Percentiles rank a stretch among this genome's conserved stretches.
phyloP scores from a whole-genome alignment of 2,888 invertebrate genomes.

The Oligia fasciuncula region DNA sequence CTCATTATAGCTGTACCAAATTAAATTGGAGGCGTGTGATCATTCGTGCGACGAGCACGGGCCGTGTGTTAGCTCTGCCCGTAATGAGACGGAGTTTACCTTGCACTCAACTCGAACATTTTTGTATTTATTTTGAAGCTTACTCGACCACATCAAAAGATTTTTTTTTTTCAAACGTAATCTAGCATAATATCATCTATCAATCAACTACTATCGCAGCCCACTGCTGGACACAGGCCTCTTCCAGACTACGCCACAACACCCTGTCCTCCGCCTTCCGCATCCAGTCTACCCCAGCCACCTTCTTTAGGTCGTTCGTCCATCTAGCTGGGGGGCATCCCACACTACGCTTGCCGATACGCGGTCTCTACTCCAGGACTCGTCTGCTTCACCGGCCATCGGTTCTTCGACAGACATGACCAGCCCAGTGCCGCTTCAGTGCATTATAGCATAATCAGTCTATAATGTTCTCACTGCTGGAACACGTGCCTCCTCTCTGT shows the following conservation, averaged over 20 bases:
- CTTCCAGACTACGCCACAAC: no score
- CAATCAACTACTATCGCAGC: no score
- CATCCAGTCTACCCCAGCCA: no score
- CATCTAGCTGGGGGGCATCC: no score
- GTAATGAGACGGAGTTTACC: slow-evolving; percentile 64
- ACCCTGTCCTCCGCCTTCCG: no score
- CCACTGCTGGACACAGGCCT: no score
- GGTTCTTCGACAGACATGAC: no score
- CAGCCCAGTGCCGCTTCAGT: no score
- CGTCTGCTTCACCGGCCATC: no score
- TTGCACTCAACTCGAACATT: slow-evolving; percentile 46
- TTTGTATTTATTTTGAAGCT: slow-evolving; percentile 51
- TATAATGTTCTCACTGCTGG: not conserved
- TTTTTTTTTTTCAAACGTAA: slow-evolving; percentile 25
- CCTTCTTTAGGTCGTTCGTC: no score
- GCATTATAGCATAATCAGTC: not conserved
- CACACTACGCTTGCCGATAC: no score
- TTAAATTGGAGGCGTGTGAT: slow-evolving; percentile 75
- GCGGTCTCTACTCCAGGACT: no score
- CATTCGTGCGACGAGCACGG: slow-evolving; percentile 65
- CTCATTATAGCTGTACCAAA: slow-evolving; percentile 74
- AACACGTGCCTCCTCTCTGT: not conserved
- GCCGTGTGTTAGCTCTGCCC: slow-evolving; percentile 53
- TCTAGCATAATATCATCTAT: not conserved
- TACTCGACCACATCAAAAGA: slow-evolving; percentile 29